These are phyloP conservation scores for Urechis unicinctus DNA, from an alignment of 2,888 invertebrate species.

Conservation along the genomic window DNA sequence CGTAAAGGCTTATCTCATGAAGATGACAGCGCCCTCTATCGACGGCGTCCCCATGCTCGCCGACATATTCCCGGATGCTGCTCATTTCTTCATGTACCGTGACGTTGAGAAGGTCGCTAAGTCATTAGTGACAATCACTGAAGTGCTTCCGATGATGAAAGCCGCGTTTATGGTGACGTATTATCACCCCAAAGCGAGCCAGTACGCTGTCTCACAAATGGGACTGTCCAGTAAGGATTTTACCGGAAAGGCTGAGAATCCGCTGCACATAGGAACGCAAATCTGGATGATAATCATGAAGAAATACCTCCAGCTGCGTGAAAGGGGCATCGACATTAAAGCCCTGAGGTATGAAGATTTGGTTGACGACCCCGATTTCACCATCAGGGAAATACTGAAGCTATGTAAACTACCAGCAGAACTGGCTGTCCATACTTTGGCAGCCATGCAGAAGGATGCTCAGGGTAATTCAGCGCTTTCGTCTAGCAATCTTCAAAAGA, in stretches of 20 bases:
- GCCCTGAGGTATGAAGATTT: background rate
- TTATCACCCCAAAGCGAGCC: background rate
- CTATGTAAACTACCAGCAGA: background rate
- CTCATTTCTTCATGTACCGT: conserved; percentile 2
- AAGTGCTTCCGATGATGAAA: background rate
- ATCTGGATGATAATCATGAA: background rate
- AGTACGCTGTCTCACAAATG: background rate
- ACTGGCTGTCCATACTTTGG: background rate
- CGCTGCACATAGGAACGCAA: background rate
- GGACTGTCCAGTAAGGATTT: background rate
- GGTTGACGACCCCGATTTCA: background rate
- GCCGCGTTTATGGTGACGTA: background rate
- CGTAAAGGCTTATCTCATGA: background rate
- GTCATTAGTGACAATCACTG: background rate
- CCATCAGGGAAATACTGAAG: background rate
- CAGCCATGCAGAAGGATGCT: background rate
- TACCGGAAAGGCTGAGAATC: background rate
- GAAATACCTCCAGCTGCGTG: background rate
- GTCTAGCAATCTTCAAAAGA: background rate
- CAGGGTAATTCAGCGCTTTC: background rate
- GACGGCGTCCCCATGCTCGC: background rate
- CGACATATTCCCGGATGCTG: background rate
- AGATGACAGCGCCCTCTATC: background rate
- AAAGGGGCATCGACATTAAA: background rate
- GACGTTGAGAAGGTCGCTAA: background rate